Percentiles rank a stretch among this genome's conserved stretches.
Evolutionary conservation across 2,113 vertebrate genomes (phyloP).

Genomic region (Nannospalax galili): DNA sequence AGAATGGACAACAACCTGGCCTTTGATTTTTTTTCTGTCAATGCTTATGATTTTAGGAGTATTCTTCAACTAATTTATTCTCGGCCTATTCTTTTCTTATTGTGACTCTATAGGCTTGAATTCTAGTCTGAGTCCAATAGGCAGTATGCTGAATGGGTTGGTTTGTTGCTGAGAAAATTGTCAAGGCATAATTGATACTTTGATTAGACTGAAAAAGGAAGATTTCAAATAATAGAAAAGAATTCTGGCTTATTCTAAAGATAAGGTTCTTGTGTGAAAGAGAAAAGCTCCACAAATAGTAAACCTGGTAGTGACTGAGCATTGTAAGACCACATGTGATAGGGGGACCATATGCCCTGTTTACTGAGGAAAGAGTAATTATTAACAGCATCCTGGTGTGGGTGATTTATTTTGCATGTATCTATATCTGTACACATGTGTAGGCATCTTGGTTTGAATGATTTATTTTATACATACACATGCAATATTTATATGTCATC

Average conservation of each 20-base stretch:
- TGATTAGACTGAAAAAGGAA: conserved; percentile 8
- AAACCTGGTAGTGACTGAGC: not conserved
- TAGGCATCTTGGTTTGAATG: not conserved
- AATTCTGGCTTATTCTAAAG: conserved; percentile 8
- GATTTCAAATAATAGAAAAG: conserved; percentile 41
- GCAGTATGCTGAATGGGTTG: conserved; percentile 29
- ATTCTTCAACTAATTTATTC: not conserved
- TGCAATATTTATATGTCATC: not conserved
- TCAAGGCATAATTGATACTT: conserved; percentile 51
- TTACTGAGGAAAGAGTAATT: not conserved
- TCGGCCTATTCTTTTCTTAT: conserved; percentile 4
- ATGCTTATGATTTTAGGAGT: not conserved
- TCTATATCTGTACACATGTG: not conserved
- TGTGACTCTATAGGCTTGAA: conserved; percentile 1
- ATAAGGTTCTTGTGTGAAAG: not conserved
- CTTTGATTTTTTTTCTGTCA: not conserved
- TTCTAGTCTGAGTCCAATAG: conserved; percentile 25
- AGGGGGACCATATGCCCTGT: not conserved
- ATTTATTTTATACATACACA: not conserved
- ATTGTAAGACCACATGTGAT: not conserved
- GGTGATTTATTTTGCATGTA: not conserved
- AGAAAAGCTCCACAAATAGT: not conserved
- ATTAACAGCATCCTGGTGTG: not conserved
- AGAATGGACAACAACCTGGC: not conserved
- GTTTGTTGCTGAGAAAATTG: conserved; percentile 62